phyloP scores from a whole-genome alignment of 2,888 invertebrate genomes.

The Limnephilus rhombicus region DNA sequence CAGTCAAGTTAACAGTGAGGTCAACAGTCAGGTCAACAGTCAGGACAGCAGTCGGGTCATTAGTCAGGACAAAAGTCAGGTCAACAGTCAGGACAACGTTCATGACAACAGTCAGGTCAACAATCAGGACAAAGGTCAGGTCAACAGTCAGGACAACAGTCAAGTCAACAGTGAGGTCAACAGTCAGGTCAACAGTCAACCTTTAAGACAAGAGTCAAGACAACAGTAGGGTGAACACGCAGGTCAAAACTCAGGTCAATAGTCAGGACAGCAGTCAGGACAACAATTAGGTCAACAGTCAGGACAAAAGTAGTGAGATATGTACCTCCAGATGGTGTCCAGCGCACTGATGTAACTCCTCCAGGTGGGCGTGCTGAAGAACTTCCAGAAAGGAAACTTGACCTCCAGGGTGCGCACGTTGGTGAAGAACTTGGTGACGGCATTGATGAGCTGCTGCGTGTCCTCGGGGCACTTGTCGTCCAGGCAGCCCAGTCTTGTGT shows the following conservation, averaged over 20 bases:
- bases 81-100: too few species aligned
- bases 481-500: constrained; percentile 82
- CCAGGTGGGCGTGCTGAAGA: constrained; percentile 81
- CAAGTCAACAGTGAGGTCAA: not conserved
- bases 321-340: constrained; percentile 82
- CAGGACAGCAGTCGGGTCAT: too few species aligned
- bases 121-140: too few species aligned
- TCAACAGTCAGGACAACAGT: not conserved
- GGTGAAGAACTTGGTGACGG: constrained; percentile 82
- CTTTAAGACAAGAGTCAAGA: too few species aligned
- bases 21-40: too few species aligned
- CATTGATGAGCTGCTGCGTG: constrained; percentile 81
- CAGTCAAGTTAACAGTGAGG: too few species aligned
- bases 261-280: too few species aligned
- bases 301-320: not conserved
- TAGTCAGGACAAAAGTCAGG: too few species aligned
- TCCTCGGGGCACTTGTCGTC: constrained; percentile 76
- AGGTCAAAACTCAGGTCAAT: too few species aligned
- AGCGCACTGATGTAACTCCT: constrained; percentile 80
- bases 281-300: too few species aligned
- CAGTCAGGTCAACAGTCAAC: not conserved
- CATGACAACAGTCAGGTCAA: too few species aligned
- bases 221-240: not conserved
- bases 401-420: constrained; percentile 82
- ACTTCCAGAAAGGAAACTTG: constrained; percentile 82